Conservation (phyloP, 2,797 vertebrate species). For the Borostomias antarcticus region DNA sequence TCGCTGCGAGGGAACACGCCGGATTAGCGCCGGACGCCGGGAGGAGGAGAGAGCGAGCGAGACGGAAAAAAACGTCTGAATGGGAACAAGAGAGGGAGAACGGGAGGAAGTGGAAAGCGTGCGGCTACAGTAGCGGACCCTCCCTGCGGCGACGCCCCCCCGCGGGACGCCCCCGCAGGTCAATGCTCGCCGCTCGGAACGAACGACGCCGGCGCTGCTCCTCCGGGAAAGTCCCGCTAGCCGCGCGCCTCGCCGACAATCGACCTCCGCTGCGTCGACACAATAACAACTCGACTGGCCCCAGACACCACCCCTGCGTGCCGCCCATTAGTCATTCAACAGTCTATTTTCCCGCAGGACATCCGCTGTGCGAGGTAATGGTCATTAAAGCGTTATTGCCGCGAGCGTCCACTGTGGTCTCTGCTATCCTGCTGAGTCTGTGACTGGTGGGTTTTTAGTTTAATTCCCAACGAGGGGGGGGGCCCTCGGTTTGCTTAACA, state of each 20-base stretch:
- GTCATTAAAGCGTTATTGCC: background rate
- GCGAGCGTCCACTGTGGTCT: too few relatives aligned
- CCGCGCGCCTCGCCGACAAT: conserved; percentile 37
- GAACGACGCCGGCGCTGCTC: conserved; percentile 29
- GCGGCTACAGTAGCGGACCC: conserved; percentile 45
- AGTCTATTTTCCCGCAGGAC: background rate
- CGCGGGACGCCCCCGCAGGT: conserved; percentile 66
- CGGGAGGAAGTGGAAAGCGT: conserved; percentile 55
- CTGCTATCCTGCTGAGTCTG: background rate
- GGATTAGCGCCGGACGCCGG: conserved; percentile 53
- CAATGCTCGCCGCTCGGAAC: conserved; percentile 54
- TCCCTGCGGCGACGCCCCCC: conserved; percentile 55
- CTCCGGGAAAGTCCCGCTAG: conserved; percentile 37
- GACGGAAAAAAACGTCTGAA: conserved; percentile 7
- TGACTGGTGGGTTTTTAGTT: background rate
- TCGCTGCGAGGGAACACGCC: background rate
- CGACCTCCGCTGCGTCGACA: background rate
- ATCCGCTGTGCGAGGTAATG: background rate
- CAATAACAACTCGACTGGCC: background rate
- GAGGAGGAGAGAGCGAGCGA: conserved; percentile 29
- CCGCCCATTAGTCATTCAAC: background rate
- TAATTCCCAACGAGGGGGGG: background rate
- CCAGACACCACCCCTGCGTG: background rate
- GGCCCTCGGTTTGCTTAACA: background rate
- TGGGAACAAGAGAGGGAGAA: conserved; percentile 27